phyloP scores from a whole-genome alignment of 1,140 invertebrate genomes.

The Leucophenga varia region DNA sequence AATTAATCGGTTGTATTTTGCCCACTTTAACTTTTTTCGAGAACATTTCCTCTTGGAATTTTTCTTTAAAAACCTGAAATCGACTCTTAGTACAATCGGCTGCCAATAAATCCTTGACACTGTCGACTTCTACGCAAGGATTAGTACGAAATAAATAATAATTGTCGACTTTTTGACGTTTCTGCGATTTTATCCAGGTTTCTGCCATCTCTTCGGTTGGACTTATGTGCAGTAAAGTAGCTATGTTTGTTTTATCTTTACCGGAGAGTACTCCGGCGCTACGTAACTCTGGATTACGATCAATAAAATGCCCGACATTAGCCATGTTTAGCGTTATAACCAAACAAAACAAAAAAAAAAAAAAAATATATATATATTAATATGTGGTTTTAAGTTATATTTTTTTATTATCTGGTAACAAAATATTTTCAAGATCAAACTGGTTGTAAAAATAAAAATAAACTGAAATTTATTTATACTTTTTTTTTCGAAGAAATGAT shows the following conservation, averaged over 20 bases:
- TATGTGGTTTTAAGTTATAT: too few relatives aligned
- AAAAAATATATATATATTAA: too few relatives aligned
- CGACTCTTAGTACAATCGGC: slow-evolving; percentile 33
- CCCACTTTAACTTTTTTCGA: slow-evolving; percentile 29
- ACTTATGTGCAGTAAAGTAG: slow-evolving; percentile 10
- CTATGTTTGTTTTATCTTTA: background rate
- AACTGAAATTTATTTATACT: too few relatives aligned
- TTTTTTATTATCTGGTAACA: too few relatives aligned
- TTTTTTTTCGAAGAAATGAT: too few relatives aligned
- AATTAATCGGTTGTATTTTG: slow-evolving; percentile 13
- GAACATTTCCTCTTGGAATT: slow-evolving; percentile 42
- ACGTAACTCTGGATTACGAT: slow-evolving; percentile 21
- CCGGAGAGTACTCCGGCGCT: slow-evolving; percentile 17
- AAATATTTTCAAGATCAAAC: too few relatives aligned
- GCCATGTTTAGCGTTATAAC: slow-evolving; percentile 22
- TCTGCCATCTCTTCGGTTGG: slow-evolving; percentile 31
- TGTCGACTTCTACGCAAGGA: slow-evolving; percentile 11
- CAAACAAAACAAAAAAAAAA: too few relatives aligned
- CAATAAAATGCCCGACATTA: slow-evolving; percentile 19
- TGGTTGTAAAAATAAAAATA: too few relatives aligned
- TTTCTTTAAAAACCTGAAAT: slow-evolving; percentile 37
- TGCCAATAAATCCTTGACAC: slow-evolving; percentile 23
- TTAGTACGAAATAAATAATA: background rate
- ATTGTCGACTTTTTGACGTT: background rate
- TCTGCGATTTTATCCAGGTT: slow-evolving; percentile 10